phyloP scores from a whole-genome alignment of 1,140 invertebrate species.

The Meteorus sp. region DNA sequence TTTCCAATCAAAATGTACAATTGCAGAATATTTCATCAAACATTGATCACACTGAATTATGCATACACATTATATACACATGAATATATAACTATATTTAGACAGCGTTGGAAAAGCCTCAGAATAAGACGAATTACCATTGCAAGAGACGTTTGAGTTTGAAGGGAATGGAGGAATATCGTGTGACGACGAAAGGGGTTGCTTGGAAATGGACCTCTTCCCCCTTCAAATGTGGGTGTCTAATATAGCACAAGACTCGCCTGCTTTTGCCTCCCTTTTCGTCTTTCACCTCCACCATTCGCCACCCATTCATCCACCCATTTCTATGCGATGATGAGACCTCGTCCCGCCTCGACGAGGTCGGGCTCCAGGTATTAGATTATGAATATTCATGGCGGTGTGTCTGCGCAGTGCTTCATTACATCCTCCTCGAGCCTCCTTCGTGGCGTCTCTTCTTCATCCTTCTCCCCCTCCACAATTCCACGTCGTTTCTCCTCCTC shows the following conservation, averaged over 20 bases:
- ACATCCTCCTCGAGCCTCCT: constrained; percentile 46
- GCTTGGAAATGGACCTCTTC: constrained; percentile 10
- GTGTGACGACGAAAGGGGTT: constrained; percentile 10
- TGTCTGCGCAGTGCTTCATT: constrained; percentile 59
- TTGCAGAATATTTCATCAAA: too few species aligned
- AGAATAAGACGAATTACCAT: too few species aligned
- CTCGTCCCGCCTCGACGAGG: constrained; percentile 54
- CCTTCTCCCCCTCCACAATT: constrained; percentile 30
- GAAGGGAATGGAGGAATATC: neutral
- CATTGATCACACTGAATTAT: too few species aligned
- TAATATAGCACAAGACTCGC: constrained; percentile 57
- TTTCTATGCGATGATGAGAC: constrained; percentile 57
- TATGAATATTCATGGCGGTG: constrained; percentile 61
- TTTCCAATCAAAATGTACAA: too few species aligned
- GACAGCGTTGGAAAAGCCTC: too few species aligned
- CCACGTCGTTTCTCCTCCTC: too few species aligned
- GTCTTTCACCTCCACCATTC: too few species aligned
- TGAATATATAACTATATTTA: too few species aligned
- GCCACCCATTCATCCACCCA: too few species aligned
- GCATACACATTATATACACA: too few species aligned
- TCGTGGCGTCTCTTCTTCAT: constrained; percentile 22
- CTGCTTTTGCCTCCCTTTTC: too few species aligned
- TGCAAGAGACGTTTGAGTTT: too few species aligned
- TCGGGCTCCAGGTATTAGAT: constrained; percentile 59
- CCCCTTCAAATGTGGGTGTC: constrained; percentile 39